Conservation (phyloP, 2,888 invertebrate species). For the Cenopis cana region DNA sequence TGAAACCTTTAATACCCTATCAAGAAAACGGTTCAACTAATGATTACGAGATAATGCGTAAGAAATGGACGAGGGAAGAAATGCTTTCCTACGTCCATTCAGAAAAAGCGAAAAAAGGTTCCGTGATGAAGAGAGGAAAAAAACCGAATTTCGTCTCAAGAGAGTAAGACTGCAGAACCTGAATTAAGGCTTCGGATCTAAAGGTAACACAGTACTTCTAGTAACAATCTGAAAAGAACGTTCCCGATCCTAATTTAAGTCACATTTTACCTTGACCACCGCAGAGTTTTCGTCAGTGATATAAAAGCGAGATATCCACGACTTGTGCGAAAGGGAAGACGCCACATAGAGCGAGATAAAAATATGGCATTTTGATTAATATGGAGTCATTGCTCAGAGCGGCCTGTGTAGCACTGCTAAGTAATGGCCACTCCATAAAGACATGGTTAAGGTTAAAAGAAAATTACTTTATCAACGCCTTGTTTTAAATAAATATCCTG, state of each 20-base stretch:
- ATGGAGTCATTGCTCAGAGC: conserved; percentile 83
- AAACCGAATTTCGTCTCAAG: conserved; percentile 83
- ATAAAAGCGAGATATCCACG: conserved; percentile 78
- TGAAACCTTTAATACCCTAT: conserved; percentile 69
- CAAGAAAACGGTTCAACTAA: conserved; percentile 76
- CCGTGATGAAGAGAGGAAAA: conserved; percentile 80
- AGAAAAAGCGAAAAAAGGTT: conserved; percentile 82
- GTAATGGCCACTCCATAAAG: conserved; percentile 85
- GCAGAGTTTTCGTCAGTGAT: conserved; percentile 36
- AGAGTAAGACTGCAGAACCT: conserved; percentile 83
- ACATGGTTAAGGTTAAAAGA: conserved; percentile 86
- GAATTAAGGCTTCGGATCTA: conserved; percentile 54
- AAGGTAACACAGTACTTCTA: conserved; percentile 55
- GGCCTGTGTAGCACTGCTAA: conserved; percentile 85
- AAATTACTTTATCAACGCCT: conserved; percentile 86
- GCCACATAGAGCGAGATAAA: conserved; percentile 72
- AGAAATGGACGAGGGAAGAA: conserved; percentile 78
- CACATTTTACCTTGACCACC: conserved; percentile 37
- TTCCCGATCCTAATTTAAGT: conserved; percentile 43
- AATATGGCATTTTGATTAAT: conserved; percentile 85
- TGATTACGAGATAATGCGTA: conserved; percentile 82
- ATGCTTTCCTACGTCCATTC: conserved; percentile 76
- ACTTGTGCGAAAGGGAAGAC: conserved; percentile 73
- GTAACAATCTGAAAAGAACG: conserved; percentile 44
- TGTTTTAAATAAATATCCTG: conserved; percentile 85